Evolutionary conservation across 2,888 invertebrate genomes (phyloP), one percentile per base, ranked within the genome.

Genomic region (Acheta domesticus): DNA sequence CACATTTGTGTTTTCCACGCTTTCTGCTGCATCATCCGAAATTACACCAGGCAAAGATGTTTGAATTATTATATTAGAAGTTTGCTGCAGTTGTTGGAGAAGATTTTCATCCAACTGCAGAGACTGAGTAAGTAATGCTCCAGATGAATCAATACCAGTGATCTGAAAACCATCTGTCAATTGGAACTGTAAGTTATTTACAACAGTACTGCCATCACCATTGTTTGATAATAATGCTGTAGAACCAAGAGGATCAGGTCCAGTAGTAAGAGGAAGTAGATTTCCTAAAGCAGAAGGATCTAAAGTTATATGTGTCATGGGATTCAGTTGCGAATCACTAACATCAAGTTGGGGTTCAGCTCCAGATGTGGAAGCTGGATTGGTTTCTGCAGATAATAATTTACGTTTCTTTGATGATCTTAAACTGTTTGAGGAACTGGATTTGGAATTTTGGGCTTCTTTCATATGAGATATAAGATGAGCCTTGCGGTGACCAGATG

Each of bases 401-500:
- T 75, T 75, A 23, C 75, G 21, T 23, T 23, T 75, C 23, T 23
- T 75, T 62, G 62, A 62, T 62, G 62, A 62, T 62, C 16, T 62
- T n/a, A 14, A 14, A 75, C 14, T 23, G 16, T 36, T n/a, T 23
- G 23, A 23, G 11, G n/a, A 16, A 19, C 2, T 21, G n/a, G 75
- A 75, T 75, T 75, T 75, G 36, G 20, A 21, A 23, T 23, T 75
- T 21, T 21, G 20, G 2, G 16, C 74, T 36, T 77, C 77, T 20
- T 79, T 79, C 50, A 79, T 79, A 48, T 80, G 80, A 16, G 77
- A 77, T 20, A 77, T 75, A 48, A 80, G 50, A 50, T 93, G 93
- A 49, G 90, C 89, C 84, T 91, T 92, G 75, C 91, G 87, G 83
- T 92, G 92, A 0, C 92, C 92, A 0, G 91, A 90, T 0, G 92